Evolutionary conservation across 2,797 vertebrate species (phyloP).

Genomic region (Hemibagrus guttatus): DNA sequence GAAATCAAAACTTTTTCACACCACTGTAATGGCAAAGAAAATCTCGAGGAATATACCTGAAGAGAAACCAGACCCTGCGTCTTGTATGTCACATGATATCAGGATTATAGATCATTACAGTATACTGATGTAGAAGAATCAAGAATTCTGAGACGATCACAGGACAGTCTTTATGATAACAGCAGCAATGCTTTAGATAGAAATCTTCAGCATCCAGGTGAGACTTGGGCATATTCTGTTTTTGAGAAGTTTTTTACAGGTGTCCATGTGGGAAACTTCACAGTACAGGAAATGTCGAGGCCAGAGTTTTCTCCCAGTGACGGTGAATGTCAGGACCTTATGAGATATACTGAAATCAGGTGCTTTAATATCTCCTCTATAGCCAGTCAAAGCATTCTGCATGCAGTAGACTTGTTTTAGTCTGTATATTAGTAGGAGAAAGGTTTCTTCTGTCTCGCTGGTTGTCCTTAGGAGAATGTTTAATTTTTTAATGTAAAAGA

Average conservation of each 20-base stretch:
- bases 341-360: background rate
- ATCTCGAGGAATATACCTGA: background rate
- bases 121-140: background rate
- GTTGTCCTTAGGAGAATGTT: background rate
- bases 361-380: background rate
- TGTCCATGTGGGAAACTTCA: background rate
- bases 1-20: too few species aligned
- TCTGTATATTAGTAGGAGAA: background rate
- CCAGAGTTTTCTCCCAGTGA: background rate
- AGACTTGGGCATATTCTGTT: background rate
- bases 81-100: background rate
- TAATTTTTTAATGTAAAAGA: background rate
- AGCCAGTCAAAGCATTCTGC: background rate
- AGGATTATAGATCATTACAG: background rate
- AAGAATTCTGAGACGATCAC: background rate
- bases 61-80: background rate
- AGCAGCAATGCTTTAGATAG: background rate
- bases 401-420: background rate
- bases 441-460: background rate
- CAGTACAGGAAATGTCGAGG: background rate
- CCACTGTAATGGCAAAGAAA: too few species aligned
- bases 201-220: background rate
- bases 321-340: background rate
- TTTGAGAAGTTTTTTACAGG: background rate
- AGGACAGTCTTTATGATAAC: background rate